Percentiles rank a stretch among this genome's conserved stretches.
Conservation (phyloP, 1,140 invertebrate species). For the Neotoxoptera formosana region DNA sequence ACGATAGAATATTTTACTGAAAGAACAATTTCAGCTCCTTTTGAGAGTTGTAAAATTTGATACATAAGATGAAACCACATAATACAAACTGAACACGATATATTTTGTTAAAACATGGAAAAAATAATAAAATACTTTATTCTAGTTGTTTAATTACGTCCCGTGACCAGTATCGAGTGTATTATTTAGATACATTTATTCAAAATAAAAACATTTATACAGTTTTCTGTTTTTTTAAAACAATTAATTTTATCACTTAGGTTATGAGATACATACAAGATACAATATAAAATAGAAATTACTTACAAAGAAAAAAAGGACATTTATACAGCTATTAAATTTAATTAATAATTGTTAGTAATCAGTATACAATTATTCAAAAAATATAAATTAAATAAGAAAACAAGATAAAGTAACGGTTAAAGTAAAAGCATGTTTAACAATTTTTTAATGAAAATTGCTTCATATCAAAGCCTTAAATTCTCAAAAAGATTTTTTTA, state of each 20-base stretch:
- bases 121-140: neutral
- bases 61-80: neutral
- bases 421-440: neutral
- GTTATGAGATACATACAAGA: too few species aligned
- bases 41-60: neutral
- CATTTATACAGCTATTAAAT: too few species aligned
- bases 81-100: neutral
- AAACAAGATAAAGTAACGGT: neutral
- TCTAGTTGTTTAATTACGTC: neutral
- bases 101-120: neutral
- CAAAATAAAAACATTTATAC: neutral
- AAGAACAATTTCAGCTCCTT: neutral
- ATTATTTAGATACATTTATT: neutral
- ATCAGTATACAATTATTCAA: too few species aligned
- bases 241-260: too few species aligned
- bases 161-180: neutral
- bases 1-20: neutral
- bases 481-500: too few species aligned
- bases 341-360: too few species aligned
- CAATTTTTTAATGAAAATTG: neutral
- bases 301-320: too few species aligned
- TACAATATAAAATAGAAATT: too few species aligned
- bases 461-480: too few species aligned
- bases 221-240: neutral
- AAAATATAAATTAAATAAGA: neutral